These are phyloP conservation scores for Parasteatoda lunata DNA, from an alignment of 2,888 invertebrate species.

Conservation along the genomic window DNA sequence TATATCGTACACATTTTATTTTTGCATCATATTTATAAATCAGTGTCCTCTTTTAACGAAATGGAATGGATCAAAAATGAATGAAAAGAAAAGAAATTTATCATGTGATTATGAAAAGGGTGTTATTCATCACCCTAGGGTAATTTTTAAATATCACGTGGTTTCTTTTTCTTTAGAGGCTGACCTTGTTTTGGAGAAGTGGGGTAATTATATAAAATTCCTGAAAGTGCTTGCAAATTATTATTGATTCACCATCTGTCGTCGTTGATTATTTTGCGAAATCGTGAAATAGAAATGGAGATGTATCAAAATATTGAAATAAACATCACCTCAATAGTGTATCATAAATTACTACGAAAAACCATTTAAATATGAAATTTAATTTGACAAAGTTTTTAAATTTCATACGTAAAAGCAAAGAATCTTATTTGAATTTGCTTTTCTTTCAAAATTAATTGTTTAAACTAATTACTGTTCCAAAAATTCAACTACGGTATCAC, in stretches of 20 bases:
- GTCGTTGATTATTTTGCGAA: slow-evolving; percentile 9
- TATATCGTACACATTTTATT: background rate
- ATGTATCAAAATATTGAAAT: too few relatives aligned
- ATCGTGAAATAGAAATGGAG: slow-evolving; percentile 15
- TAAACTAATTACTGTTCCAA: too few relatives aligned
- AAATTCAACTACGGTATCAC: too few relatives aligned
- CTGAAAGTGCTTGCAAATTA: background rate
- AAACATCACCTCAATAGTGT: too few relatives aligned
- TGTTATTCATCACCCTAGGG: slow-evolving; percentile 43
- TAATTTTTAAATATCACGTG: slow-evolving; percentile 23
- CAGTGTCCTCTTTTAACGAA: background rate
- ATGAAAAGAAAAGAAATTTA: background rate
- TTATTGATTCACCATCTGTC: background rate
- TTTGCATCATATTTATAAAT: slow-evolving; percentile 29
- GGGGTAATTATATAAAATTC: slow-evolving; percentile 53
- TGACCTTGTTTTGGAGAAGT: slow-evolving; percentile 54
- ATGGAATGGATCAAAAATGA: background rate
- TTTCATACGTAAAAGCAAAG: too few relatives aligned
- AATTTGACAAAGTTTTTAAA: too few relatives aligned
- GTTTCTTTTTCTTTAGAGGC: background rate
- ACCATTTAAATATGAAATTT: too few relatives aligned
- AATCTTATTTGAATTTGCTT: too few relatives aligned
- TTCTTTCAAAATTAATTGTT: too few relatives aligned
- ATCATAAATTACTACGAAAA: too few relatives aligned
- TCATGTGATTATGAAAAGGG: slow-evolving; percentile 50